phyloP scores from a whole-genome alignment of 2,888 invertebrate genomes.

The Pseudococcus jackbeardsleyi region DNA sequence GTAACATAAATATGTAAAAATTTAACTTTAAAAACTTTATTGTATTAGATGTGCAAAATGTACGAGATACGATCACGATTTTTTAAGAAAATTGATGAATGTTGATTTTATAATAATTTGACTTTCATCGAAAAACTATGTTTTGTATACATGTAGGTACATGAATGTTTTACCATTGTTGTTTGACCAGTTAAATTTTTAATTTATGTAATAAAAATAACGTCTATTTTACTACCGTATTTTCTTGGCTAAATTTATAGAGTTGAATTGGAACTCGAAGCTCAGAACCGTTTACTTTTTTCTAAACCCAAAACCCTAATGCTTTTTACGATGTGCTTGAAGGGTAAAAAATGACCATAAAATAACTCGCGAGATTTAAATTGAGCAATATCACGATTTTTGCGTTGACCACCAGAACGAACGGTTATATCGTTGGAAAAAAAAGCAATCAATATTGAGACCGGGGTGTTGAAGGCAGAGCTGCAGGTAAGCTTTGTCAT shows the following conservation, averaged over 20 bases:
- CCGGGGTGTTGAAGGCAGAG: slow-evolving; percentile 35
- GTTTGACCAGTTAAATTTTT: slow-evolving; percentile 28
- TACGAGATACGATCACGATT: neutral
- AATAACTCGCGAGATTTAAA: slow-evolving; percentile 54
- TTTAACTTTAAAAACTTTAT: slow-evolving; percentile 1
- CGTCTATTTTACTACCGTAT: neutral
- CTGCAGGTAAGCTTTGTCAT: slow-evolving; percentile 43
- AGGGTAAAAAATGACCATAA: slow-evolving; percentile 29
- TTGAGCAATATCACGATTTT: slow-evolving; percentile 54
- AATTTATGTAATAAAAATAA: slow-evolving; percentile 22
- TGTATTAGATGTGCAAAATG: neutral
- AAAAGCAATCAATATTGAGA: slow-evolving; percentile 54
- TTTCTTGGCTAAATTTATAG: neutral
- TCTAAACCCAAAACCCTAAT: neutral
- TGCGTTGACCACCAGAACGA: neutral
- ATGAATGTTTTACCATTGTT: slow-evolving; percentile 37
- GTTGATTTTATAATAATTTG: neutral
- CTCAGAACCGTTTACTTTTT: slow-evolving; percentile 16
- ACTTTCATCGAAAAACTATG: neutral
- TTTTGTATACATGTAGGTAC: slow-evolving; percentile 12
- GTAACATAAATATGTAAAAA: slow-evolving; percentile 9
- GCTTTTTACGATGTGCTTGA: slow-evolving; percentile 9
- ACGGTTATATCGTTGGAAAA: slow-evolving; percentile 22
- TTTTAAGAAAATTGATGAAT: neutral
- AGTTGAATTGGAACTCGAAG: neutral